Base-by-base conservation (phyloP, 1,140 invertebrate species). In the Drosophila neocordata region DNA sequence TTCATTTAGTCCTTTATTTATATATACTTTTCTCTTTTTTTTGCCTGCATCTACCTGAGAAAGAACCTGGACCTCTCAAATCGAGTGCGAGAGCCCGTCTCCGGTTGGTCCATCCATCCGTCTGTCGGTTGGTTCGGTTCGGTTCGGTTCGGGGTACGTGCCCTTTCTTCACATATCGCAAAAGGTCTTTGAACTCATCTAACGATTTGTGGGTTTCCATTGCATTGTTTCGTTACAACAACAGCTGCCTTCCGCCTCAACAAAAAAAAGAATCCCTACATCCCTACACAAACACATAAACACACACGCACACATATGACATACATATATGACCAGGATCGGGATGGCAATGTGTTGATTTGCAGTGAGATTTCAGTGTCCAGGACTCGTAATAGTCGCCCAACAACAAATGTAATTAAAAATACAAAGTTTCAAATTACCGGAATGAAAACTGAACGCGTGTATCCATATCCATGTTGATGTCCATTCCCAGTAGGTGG, bases 341-440 rank as follows among this genome's bases (percentile, higher is more conserved):
- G n/a, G 8, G 4, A 27, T 11, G 20, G 41, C 59, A 35, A 34
- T 48, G 59, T 61, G 59, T 61, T 61, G 59, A 61, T 61, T 15
- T 41, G 59, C 60, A 63, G 57, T 51, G 66, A 77, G 73, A 77
- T 76, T 76, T 76, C 38, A 72, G 68, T 77, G 41, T 65, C 51
- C 38, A 59, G 60, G 41, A 48, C 41, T 48, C 41, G 27, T 31
- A 31, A 31, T 31, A 20, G 15, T 31, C 69, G 73, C 66, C 64
- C 80, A 59, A 65, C 41, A 48, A 77, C 77, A 82, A 88, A 78
- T 88, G 82, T 88, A 87, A 87, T 88, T 87, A 87, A 88, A 87
- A 82, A 82, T 67, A 74, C 74, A 87, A 88, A 82, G 82, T 87
- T 82, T 87, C 83, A 53, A 73, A 88, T 87, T 87, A 88, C 75